phyloP scores from a whole-genome alignment of 2,113 vertebrate species.

The Todiramphus chloris region DNA sequence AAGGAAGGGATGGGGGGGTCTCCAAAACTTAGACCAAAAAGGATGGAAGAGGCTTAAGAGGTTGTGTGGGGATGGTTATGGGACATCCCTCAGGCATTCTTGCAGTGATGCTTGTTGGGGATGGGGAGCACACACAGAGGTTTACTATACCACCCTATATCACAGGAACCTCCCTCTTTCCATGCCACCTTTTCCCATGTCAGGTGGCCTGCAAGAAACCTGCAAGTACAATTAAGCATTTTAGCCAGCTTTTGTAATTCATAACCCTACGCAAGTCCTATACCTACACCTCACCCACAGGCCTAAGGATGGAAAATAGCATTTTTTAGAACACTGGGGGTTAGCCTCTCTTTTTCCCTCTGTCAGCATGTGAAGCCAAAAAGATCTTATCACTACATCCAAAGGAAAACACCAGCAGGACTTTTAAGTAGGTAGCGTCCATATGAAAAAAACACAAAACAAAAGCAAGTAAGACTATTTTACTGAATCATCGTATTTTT shows the following conservation, averaged over 20 bases:
- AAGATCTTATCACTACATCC: not conserved
- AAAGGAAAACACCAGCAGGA: not conserved
- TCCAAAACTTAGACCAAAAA: not conserved
- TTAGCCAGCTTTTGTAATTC: not conserved
- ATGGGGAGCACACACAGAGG: not conserved
- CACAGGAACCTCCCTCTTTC: not conserved
- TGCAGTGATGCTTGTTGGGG: not conserved
- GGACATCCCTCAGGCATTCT: not conserved
- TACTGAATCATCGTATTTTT: not conserved
- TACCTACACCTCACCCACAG: fast-evolving
- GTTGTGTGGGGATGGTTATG: not conserved
- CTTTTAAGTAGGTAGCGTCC: not conserved
- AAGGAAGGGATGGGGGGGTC: not conserved
- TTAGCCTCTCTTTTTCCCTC: not conserved
- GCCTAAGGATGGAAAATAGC: not conserved
- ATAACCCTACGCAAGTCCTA: not conserved
- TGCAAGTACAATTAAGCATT: not conserved
- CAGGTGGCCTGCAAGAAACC: not conserved
- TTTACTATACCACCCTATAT: not conserved
- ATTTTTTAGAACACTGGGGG: not conserved
- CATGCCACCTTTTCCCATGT: not conserved
- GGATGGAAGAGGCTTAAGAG: not conserved
- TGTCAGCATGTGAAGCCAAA: not conserved
- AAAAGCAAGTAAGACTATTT: not conserved
- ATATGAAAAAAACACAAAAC: not conserved